These are phyloP conservation scores for Drosophila picticornis DNA, from an alignment of 2,888 invertebrate genomes.

Conservation along the genomic window DNA sequence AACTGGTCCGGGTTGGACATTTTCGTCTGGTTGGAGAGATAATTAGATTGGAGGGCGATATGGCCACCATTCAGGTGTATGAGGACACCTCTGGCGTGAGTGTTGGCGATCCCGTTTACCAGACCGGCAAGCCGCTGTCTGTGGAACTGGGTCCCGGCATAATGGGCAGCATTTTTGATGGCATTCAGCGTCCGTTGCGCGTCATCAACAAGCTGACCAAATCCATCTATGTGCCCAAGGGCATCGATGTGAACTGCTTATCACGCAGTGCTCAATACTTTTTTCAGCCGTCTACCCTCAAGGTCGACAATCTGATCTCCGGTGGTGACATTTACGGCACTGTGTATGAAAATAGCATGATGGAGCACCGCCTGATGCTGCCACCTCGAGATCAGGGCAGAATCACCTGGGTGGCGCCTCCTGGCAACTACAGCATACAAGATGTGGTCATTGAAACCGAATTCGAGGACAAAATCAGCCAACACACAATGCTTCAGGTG, in stretches of 20 bases:
- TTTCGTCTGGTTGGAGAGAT: constrained; percentile 99
- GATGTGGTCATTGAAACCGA: constrained; percentile 98
- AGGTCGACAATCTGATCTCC: constrained; percentile 97
- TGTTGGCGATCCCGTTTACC: constrained; percentile 98
- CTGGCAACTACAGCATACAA: constrained; percentile 96
- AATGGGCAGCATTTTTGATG: constrained; percentile 99
- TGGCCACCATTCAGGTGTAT: constrained; percentile 99
- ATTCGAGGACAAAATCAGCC: constrained; percentile 96
- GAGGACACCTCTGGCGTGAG: constrained; percentile 99
- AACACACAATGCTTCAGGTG: constrained; percentile 98
- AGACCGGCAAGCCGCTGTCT: constrained; percentile 99
- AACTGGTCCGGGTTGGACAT: constrained; percentile 99
- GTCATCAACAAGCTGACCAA: constrained; percentile 96
- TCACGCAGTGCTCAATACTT: constrained; percentile 94
- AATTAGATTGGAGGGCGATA: constrained; percentile 99
- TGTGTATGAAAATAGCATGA: constrained; percentile 98
- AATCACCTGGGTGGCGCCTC: constrained; percentile 96
- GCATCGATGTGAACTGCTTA: constrained; percentile 96
- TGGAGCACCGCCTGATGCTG: constrained; percentile 98
- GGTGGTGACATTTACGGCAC: constrained; percentile 98
- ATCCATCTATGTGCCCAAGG: constrained; percentile 99
- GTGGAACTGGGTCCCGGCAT: constrained; percentile 99
- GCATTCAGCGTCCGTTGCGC: constrained; percentile 99
- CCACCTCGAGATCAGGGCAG: constrained; percentile 98
- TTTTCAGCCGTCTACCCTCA: constrained; percentile 92